Conservation (phyloP, 2,113 vertebrate genomes). For the Shinisaurus crocodilurus region DNA sequence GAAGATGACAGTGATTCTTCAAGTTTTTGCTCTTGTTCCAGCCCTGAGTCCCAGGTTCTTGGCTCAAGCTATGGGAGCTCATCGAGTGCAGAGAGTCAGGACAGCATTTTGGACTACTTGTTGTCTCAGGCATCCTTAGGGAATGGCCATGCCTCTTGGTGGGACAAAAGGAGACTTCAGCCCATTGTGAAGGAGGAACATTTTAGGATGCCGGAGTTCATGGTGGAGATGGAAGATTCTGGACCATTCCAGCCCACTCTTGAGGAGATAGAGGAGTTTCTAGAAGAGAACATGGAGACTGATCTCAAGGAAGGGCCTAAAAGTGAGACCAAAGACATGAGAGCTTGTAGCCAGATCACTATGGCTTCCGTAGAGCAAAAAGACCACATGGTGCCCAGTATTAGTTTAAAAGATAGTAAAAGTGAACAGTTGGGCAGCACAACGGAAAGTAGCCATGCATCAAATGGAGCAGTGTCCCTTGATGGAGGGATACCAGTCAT, state of each 20-base stretch:
- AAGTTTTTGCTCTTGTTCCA: conserved; percentile 92
- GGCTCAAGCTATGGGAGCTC: conserved; percentile 88
- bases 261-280: conserved; percentile 96
- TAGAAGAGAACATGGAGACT: conserved; percentile 94
- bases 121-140: conserved; percentile 89
- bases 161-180: conserved; percentile 81
- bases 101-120: conserved; percentile 91
- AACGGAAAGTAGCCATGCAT: conserved; percentile 72
- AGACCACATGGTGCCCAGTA: conserved; percentile 82
- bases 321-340: conserved; percentile 74
- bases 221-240: conserved; percentile 85
- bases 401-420: conserved; percentile 73
- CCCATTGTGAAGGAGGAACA: conserved; percentile 84
- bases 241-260: conserved; percentile 93
- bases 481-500: conserved; percentile 85
- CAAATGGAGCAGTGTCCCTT: conserved; percentile 65
- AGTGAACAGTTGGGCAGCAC: conserved; percentile 61
- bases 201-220: conserved; percentile 84
- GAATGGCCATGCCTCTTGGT: conserved; percentile 77
- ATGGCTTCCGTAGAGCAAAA: conserved; percentile 72
- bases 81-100: conserved; percentile 84
- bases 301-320: conserved; percentile 82
- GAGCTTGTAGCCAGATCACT: conserved; percentile 74
- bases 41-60: conserved; percentile 88
- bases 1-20: conserved; percentile 93